phyloP scores from a whole-genome alignment of 2,113 vertebrate genomes.

The Struthio camelus region DNA sequence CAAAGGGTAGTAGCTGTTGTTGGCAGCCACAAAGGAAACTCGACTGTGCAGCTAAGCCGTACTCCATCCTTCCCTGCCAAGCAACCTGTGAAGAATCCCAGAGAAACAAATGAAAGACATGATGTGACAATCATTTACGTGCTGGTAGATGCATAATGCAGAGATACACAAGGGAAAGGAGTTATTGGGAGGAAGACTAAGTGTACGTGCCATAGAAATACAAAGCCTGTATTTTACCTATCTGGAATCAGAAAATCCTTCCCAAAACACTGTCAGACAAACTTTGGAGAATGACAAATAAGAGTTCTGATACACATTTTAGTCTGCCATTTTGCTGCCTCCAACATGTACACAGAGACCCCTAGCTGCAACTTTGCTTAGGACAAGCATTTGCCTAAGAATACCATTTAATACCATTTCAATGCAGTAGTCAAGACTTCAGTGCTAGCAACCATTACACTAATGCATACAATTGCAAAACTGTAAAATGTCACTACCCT shows the following conservation, averaged over 20 bases:
- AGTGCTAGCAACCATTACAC: neutral
- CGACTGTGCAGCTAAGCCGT: neutral
- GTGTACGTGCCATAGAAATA: neutral
- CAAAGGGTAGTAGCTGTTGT: neutral
- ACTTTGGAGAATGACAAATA: neutral
- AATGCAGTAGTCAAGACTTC: neutral
- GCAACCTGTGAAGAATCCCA: neutral
- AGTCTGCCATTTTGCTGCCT: neutral
- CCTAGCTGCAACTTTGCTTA: constrained; percentile 47
- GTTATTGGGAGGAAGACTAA: neutral
- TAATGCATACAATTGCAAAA: neutral
- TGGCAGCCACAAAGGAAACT: neutral
- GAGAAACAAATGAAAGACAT: neutral
- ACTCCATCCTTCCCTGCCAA: neutral
- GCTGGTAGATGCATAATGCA: neutral
- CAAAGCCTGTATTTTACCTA: neutral
- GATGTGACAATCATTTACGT: rapidly evolving
- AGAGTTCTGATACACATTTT: neutral
- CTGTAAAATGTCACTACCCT: neutral
- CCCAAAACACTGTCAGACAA: neutral
- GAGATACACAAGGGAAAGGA: neutral
- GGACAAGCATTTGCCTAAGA: constrained; percentile 1
- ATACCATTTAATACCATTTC: neutral
- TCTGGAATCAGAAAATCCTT: neutral
- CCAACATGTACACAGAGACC: constrained; percentile 37